phyloP scores from a whole-genome alignment of 2,888 invertebrate genomes.

The Xanthia icteritia region DNA sequence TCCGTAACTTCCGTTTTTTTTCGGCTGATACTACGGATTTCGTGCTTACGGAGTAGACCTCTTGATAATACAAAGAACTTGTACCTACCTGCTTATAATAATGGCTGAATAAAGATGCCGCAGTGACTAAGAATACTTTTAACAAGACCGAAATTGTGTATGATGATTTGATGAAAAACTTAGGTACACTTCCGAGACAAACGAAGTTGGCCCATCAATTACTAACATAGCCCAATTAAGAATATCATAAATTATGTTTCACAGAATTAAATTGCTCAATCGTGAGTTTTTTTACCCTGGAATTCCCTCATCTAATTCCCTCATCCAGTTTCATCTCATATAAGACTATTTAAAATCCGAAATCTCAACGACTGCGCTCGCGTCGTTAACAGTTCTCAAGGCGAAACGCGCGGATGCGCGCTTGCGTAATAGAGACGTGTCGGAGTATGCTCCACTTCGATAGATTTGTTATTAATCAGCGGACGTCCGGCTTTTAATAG shows the following conservation, averaged over 20 bases:
- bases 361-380: constrained; percentile 46
- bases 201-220: neutral
- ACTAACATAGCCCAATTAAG: neutral
- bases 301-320: constrained; percentile 9
- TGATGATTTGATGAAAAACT: neutral
- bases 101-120: neutral
- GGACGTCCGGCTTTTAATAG: constrained; percentile 64
- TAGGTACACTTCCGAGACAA: neutral
- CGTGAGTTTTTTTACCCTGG: neutral
- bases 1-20: too few species aligned
- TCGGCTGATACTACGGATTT: too few species aligned
- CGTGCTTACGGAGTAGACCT: too few species aligned
- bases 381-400: constrained; percentile 72
- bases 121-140: neutral
- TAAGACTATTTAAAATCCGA: constrained; percentile 42
- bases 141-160: neutral
- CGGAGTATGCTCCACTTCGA: constrained; percentile 65
- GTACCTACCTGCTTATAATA: neutral
- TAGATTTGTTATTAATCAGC: constrained; percentile 62
- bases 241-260: neutral
- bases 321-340: constrained; percentile 30
- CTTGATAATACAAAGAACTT: neutral
- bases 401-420: constrained; percentile 68
- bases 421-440: constrained; percentile 65
- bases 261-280: neutral